Percentiles rank a stretch among this genome's conserved stretches.
These are phyloP conservation scores for Eupristina koningsbergeri DNA, from an alignment of 1,140 invertebrate species.

Conservation along the genomic window DNA sequence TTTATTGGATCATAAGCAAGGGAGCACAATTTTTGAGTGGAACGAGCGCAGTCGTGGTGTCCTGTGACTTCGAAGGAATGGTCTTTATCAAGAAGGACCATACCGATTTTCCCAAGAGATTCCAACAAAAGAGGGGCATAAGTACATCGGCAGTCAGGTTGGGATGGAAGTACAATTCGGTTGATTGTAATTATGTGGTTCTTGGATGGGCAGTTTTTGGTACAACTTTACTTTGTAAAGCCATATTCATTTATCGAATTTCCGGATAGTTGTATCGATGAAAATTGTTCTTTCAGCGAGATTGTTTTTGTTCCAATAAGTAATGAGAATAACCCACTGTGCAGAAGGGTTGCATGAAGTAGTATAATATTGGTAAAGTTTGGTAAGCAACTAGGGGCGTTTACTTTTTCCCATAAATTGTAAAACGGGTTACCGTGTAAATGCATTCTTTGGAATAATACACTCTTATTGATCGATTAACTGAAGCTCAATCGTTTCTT, in stretches of 20 bases:
- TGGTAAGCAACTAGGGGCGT: too few relatives aligned
- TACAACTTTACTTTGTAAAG: too few relatives aligned
- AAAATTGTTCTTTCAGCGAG: constrained; percentile 6
- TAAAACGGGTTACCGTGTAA: neutral
- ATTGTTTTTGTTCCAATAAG: neutral
- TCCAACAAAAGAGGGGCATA: neutral
- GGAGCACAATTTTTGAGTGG: neutral
- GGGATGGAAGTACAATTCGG: neutral
- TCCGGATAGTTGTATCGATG: neutral
- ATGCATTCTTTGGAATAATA: neutral
- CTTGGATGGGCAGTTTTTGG: neutral
- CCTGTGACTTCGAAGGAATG: neutral
- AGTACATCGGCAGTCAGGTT: neutral
- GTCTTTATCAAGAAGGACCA: constrained; percentile 7
- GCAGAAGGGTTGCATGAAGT: neutral
- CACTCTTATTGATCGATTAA: neutral
- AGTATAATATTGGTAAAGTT: neutral
- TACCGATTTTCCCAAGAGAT: neutral
- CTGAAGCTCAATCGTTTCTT: too few relatives aligned
- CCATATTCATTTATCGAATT: neutral
- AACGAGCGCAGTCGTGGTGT: neutral
- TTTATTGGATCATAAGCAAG: constrained; percentile 17
- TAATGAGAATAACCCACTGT: constrained; percentile 10
- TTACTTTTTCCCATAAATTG: constrained; percentile 10
- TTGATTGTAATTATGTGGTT: neutral